These are phyloP conservation scores for Carlito syrichta DNA, from an alignment of 2,113 vertebrate species.

Conservation along the genomic window DNA sequence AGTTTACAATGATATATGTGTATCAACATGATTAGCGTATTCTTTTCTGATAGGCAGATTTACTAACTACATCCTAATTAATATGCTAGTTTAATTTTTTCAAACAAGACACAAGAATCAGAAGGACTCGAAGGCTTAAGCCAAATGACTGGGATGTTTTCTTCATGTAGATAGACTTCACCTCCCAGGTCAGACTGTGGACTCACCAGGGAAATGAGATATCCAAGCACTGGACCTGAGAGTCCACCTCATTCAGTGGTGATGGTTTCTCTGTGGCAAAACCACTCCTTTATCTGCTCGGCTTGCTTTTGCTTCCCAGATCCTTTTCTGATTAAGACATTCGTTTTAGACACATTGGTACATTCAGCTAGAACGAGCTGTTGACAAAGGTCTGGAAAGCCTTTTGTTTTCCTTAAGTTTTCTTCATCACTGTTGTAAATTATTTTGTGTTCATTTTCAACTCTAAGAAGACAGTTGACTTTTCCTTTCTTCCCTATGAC, in stretches of 20 bases:
- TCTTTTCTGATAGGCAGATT: neutral
- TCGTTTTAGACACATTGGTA: neutral
- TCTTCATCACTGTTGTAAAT: neutral
- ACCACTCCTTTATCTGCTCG: neutral
- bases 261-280: neutral
- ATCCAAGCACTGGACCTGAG: neutral
- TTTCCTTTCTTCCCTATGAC: constrained; percentile 18
- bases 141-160: neutral
- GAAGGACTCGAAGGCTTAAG: neutral
- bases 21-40: neutral
- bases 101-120: neutral
- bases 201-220: neutral
- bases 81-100: neutral
- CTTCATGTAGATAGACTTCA: neutral
- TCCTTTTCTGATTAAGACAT: neutral
- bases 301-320: neutral
- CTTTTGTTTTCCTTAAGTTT: neutral
- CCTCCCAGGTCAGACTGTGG: neutral
- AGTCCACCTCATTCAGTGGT: neutral
- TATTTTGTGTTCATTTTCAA: neutral
- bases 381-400: neutral
- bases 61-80: neutral
- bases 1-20: neutral
- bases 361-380: neutral
- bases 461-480: neutral